Evolutionary conservation across 2,888 invertebrate genomes (phyloP), one percentile per base, ranked within the genome.

Genomic region (Agrotis ipsilon): DNA sequence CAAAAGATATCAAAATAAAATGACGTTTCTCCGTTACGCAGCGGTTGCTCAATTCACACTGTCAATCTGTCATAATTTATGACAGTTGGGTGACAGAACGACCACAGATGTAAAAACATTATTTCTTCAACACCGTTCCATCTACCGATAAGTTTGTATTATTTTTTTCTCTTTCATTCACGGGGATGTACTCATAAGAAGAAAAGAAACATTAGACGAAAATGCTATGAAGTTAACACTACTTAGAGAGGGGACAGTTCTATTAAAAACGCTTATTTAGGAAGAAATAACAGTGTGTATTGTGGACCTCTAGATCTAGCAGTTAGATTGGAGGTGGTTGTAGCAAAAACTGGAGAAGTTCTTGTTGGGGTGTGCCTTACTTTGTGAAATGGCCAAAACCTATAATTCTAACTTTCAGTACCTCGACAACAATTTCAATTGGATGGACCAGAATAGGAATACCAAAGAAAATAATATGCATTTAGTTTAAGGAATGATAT

Each of bases 1-100:
- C 71, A 75, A 78, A 79, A 79, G 74, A 80, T 81, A 85, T 70
- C 75, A 81, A 80, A 76, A 55, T 72, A 46, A 39, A 51, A 70
- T 83, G 78, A 86, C 85, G 86, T 84, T 75, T 72, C 58, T 70
- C 24, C 61, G 61, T 61, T 45, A 57, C 43, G 49, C 69, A 63
- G 58, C 69, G 43, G 59, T 55, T 58, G 66, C 13, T 49, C 58
- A 57, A 62, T 48, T 57, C 62, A 62, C 55, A 21, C 32, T 32
- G 32, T 32, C 39, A 39, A 9, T 39, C 32, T 32, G 32, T 32
- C 32, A 27, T n/a, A n/a, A n/a, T 0, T 49, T 21, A 21, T 76
- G 76, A 68, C 68, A 73, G 27, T n/a, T 5, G 0, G 32, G 54
- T 74, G 57, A 76, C 76, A 59, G 58, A 5, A 32, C 21, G 19